A percentile compares a stretch with the other conserved stretches of the same genome.
phyloP scores from a whole-genome alignment of 2,888 invertebrate species.

The Iphiclides podalirius region DNA sequence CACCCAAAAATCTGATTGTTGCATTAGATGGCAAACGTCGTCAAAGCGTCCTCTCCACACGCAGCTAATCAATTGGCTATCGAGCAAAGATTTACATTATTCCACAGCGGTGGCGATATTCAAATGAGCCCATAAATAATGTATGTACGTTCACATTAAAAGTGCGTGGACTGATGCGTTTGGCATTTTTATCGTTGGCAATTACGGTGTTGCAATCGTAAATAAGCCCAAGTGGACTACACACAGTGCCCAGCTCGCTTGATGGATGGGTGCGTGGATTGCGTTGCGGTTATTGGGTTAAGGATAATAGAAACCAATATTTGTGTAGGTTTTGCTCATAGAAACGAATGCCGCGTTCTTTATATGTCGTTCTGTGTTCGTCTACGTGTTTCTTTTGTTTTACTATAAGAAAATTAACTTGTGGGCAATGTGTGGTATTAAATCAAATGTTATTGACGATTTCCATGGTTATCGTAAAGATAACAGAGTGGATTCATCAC shows the following conservation, averaged over 20 bases:
- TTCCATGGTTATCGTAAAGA: too few species aligned
- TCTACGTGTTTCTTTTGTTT: too few species aligned
- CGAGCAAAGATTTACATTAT: slow-evolving; percentile 18
- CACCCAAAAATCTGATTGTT: too few species aligned
- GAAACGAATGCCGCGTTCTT: too few species aligned
- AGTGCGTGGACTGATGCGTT: slow-evolving; percentile 35
- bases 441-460: too few species aligned
- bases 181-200: slow-evolving; percentile 37
- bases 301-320: background rate
- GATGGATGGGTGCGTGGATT: slow-evolving; percentile 11
- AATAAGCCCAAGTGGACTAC: slow-evolving; percentile 25
- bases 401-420: too few species aligned
- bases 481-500: too few species aligned
- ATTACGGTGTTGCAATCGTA: slow-evolving; percentile 35
- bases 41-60: background rate
- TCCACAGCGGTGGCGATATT: slow-evolving; percentile 17
- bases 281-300: slow-evolving; percentile 9
- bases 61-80: slow-evolving; percentile 14
- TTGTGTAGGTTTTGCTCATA: too few species aligned
- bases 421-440: too few species aligned
- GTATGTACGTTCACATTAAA: slow-evolving; percentile 34
- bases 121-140: slow-evolving; percentile 34
- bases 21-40: background rate
- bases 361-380: too few species aligned
- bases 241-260: slow-evolving; percentile 7